Conservation (phyloP, 2,113 vertebrate genomes). For the Heptranchias perlo region DNA sequence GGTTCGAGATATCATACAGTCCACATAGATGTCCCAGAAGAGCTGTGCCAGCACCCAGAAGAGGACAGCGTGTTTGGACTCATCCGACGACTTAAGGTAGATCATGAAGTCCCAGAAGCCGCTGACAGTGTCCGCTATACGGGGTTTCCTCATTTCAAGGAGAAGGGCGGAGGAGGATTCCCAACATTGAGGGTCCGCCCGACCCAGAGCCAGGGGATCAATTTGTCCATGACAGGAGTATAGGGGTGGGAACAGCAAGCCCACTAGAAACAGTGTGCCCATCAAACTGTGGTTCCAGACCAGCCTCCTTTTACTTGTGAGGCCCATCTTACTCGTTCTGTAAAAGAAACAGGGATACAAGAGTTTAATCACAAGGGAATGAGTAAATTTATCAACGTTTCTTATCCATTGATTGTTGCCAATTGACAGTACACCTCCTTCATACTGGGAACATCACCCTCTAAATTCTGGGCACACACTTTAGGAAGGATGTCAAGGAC, state of each 20-base stretch:
- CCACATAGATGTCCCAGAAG: slow-evolving; percentile 91
- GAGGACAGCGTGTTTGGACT: slow-evolving; percentile 74
- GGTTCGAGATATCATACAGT: slow-evolving; percentile 83
- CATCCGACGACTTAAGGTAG: slow-evolving; percentile 79
- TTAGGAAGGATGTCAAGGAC: too few species aligned
- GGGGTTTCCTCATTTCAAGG: slow-evolving; percentile 79
- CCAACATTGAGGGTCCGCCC: slow-evolving; percentile 81
- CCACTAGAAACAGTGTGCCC: slow-evolving; percentile 61
- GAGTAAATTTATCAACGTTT: background rate
- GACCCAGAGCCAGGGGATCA: slow-evolving; percentile 67
- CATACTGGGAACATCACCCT: background rate
- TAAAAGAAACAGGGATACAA: background rate
- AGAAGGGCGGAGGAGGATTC: slow-evolving; percentile 77
- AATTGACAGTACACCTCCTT: background rate
- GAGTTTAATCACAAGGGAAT: background rate
- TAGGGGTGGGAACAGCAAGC: slow-evolving; percentile 53
- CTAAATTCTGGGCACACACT: too few species aligned
- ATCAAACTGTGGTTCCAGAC: slow-evolving; percentile 53
- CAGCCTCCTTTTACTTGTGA: slow-evolving; percentile 48
- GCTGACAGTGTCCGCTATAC: slow-evolving; percentile 77
- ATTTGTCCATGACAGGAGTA: slow-evolving; percentile 61
- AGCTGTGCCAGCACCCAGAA: slow-evolving; percentile 92
- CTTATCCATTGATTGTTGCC: background rate
- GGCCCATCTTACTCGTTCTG: slow-evolving; percentile 50
- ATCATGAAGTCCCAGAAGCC: slow-evolving; percentile 92